Conservation (phyloP, 2,797 vertebrate genomes). For the Platyrinchus mystaceus region DNA sequence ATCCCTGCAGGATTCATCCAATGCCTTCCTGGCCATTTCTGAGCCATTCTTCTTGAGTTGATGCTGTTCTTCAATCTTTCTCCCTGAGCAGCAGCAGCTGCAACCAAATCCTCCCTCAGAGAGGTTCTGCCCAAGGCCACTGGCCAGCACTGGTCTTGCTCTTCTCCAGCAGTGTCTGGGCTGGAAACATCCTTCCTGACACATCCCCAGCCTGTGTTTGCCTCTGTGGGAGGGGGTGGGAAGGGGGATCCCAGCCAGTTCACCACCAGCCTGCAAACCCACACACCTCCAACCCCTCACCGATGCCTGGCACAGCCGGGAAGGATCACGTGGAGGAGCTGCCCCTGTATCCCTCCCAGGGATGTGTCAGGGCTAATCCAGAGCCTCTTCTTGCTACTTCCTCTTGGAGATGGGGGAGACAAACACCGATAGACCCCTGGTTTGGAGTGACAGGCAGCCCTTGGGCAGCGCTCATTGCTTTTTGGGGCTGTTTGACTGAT, state of each 20-base stretch:
- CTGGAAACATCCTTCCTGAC: neutral
- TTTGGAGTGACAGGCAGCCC: neutral
- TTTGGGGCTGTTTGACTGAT: neutral
- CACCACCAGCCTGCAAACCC: neutral
- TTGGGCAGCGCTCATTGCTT: neutral
- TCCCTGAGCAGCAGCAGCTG: neutral
- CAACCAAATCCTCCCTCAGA: neutral
- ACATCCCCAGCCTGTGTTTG: neutral
- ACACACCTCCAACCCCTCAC: neutral
- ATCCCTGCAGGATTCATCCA: neutral
- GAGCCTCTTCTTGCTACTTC: neutral
- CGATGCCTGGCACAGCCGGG: rapidly evolving
- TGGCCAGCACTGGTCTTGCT: neutral
- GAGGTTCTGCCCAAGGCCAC: neutral
- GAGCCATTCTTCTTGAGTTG: neutral
- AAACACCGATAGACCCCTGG: neutral
- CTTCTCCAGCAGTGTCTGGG: neutral
- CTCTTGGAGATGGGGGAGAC: neutral
- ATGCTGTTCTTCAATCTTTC: neutral
- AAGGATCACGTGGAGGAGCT: neutral
- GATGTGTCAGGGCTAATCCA: neutral
- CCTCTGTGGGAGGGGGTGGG: rapidly evolving
- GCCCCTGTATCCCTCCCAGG: neutral
- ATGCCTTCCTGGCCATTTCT: neutral
- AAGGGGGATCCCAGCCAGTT: neutral